A percentile compares a stretch with the other conserved stretches of the same genome.
These are phyloP conservation scores for Enteromius fasciolatus DNA, from an alignment of 2,797 vertebrate species.

Conservation along the genomic window DNA sequence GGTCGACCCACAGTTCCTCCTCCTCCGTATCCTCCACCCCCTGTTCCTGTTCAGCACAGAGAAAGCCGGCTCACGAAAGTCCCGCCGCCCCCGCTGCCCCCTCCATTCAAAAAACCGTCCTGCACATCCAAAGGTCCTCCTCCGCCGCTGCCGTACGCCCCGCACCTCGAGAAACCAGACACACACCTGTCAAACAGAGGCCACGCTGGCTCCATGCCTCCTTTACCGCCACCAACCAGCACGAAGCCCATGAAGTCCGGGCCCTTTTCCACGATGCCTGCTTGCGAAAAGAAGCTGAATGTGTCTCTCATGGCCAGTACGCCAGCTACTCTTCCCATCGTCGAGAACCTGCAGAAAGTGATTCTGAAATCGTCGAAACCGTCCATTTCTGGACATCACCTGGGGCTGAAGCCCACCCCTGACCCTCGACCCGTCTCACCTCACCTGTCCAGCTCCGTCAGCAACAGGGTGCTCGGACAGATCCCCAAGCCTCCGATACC, in stretches of 20 bases:
- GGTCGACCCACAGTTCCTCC: slow-evolving; percentile 77
- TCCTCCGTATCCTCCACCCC: slow-evolving; percentile 90
- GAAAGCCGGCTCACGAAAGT: slow-evolving; percentile 57
- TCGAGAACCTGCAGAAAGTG: slow-evolving; percentile 74
- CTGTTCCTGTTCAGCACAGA: slow-evolving; percentile 72
- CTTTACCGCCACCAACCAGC: slow-evolving; percentile 49
- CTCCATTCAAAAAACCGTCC: slow-evolving; percentile 43
- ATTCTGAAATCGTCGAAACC: slow-evolving; percentile 47
- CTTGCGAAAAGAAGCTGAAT: slow-evolving; percentile 49
- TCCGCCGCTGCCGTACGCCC: slow-evolving; percentile 63
- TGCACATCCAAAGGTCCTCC: slow-evolving; percentile 45
- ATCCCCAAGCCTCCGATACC: slow-evolving; percentile 60
- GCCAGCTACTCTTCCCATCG: slow-evolving; percentile 64
- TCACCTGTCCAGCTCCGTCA: neutral
- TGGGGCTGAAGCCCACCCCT: neutral
- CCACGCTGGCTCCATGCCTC: slow-evolving; percentile 20
- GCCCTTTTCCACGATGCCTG: slow-evolving; percentile 35
- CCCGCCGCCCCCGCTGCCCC: slow-evolving; percentile 63
- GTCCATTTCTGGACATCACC: neutral
- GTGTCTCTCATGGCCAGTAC: neutral
- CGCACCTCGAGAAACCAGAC: slow-evolving; percentile 61
- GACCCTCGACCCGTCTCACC: slow-evolving; percentile 16
- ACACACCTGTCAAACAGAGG: neutral
- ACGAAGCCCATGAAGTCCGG: slow-evolving; percentile 39
- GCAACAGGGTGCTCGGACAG: slow-evolving; percentile 28